phyloP scores from a whole-genome alignment of 2,797 vertebrate genomes.

The Helicolenus hilgendorfi region DNA sequence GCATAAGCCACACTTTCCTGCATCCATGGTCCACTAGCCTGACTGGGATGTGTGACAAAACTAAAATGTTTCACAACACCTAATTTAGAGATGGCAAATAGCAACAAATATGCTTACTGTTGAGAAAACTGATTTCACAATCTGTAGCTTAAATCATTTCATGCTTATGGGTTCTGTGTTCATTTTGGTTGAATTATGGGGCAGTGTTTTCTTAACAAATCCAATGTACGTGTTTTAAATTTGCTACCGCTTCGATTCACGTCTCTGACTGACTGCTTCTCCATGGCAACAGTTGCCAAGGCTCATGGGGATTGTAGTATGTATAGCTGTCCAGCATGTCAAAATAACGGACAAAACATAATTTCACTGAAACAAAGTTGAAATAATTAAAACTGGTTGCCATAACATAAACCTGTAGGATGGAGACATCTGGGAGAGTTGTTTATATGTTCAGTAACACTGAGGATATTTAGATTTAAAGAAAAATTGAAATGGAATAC shows the following conservation, averaged over 20 bases:
- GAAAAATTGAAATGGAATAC: neutral
- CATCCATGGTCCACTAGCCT: constrained; percentile 1
- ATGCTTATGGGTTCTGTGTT: neutral
- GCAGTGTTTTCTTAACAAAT: neutral
- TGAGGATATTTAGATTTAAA: neutral
- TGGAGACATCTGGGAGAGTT: neutral
- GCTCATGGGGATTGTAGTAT: neutral
- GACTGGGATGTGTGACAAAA: constrained; percentile 22
- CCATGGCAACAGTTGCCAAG: neutral
- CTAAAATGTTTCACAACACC: neutral
- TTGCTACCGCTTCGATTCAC: neutral
- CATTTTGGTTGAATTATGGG: neutral
- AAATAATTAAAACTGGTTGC: neutral
- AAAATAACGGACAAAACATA: neutral
- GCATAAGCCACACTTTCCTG: constrained; percentile 21
- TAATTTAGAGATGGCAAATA: neutral
- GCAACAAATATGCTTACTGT: neutral
- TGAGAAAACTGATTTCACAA: neutral
- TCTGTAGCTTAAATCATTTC: neutral
- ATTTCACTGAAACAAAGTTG: neutral
- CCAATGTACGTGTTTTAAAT: neutral
- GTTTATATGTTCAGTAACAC: neutral
- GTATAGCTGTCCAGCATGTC: neutral
- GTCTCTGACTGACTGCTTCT: neutral
- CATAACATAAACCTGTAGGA: neutral